These are phyloP conservation scores for Sebastes steindachneri DNA, from an alignment of 2,797 vertebrate genomes.

Conservation along the genomic window DNA sequence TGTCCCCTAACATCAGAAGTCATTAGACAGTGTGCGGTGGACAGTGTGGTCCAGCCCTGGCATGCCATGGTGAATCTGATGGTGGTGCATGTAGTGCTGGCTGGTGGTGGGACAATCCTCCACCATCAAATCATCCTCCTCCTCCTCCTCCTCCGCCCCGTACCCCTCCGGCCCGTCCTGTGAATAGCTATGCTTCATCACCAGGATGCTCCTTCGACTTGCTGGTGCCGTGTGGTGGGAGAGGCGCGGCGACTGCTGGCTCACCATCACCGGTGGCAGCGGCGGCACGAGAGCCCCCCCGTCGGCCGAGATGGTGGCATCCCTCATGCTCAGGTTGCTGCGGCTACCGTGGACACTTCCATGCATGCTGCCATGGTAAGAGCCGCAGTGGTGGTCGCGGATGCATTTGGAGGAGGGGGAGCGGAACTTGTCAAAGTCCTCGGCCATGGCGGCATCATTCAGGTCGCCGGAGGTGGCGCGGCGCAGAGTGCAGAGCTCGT, in stretches of 20 bases:
- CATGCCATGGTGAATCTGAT: slow-evolving; percentile 66
- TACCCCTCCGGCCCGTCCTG: slow-evolving; percentile 90
- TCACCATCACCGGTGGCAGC: slow-evolving; percentile 64
- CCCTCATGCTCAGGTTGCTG: slow-evolving; percentile 80
- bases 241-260: slow-evolving; percentile 80
- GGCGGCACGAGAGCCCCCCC: slow-evolving; percentile 36
- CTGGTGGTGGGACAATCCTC: slow-evolving; percentile 89
- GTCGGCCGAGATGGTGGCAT: slow-evolving; percentile 81
- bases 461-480: slow-evolving; percentile 80
- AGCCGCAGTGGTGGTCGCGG: slow-evolving; percentile 97
- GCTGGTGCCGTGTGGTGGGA: slow-evolving; percentile 86
- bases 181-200: slow-evolving; percentile 97
- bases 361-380: slow-evolving; percentile 86
- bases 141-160: slow-evolving; percentile 85
- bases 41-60: slow-evolving; percentile 88
- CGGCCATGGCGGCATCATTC: slow-evolving; percentile 85
- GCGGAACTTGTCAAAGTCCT: slow-evolving; percentile 92
- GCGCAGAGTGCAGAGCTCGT: slow-evolving; percentile 93
- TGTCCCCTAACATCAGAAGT: slow-evolving; percentile 80
- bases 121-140: slow-evolving; percentile 84
- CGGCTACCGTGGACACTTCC: slow-evolving; percentile 72
- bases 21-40: slow-evolving; percentile 91
- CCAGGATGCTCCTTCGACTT: slow-evolving; percentile 89
- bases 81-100: slow-evolving; percentile 71
- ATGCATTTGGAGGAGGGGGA: slow-evolving; percentile 92